These are phyloP conservation scores for Anabacerthia variegaticeps DNA, from an alignment of 2,797 vertebrate genomes.

Conservation along the genomic window DNA sequence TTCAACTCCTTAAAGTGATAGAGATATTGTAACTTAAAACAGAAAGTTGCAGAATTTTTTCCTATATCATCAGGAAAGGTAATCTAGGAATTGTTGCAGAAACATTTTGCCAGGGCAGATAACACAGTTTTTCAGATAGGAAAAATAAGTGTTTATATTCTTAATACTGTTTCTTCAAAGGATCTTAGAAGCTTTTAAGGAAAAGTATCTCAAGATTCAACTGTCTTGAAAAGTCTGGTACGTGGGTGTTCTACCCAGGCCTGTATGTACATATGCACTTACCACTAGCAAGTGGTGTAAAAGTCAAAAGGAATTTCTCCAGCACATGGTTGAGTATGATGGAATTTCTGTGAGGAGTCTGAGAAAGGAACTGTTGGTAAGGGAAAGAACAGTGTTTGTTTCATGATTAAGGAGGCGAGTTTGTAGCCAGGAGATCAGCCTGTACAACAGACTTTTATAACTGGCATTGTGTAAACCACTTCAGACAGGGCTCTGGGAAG, in stretches of 20 bases:
- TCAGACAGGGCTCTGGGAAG: neutral
- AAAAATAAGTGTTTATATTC: neutral
- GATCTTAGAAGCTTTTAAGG: neutral
- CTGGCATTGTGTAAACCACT: neutral
- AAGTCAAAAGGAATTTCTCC: neutral
- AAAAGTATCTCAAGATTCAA: neutral
- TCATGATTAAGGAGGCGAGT: neutral
- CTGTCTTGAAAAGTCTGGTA: neutral
- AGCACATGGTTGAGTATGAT: neutral
- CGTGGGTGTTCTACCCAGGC: neutral
- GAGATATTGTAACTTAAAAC: neutral
- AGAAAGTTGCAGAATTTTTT: neutral
- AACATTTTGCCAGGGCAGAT: neutral
- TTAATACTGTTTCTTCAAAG: neutral
- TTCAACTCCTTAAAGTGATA: neutral
- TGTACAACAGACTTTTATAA: neutral
- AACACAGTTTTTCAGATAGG: neutral
- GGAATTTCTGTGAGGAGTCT: neutral
- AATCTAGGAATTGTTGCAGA: neutral
- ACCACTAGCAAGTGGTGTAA: neutral
- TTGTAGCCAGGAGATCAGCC: neutral
- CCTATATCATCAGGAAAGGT: neutral
- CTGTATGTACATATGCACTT: rapidly evolving
- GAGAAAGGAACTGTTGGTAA: neutral
- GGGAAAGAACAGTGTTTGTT: neutral